Percentiles rank a stretch among this genome's conserved stretches.
Conservation (phyloP, 2,888 invertebrate species). For the Drosophila conformis region DNA sequence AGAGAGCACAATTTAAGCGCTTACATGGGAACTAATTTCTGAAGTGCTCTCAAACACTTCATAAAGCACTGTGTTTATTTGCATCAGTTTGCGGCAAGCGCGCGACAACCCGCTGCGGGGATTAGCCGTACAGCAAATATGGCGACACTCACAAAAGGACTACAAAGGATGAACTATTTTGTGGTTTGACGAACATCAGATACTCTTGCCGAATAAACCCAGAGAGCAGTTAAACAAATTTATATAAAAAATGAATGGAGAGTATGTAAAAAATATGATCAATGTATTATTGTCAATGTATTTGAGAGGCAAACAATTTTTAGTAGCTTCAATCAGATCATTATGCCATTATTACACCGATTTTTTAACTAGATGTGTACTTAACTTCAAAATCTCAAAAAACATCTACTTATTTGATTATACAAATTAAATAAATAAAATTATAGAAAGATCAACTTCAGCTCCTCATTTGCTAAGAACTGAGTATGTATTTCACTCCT, state of each 20-base stretch:
- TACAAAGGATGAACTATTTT: not conserved
- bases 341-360: no score
- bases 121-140: constrained; percentile 75
- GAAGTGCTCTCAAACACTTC: constrained; percentile 83
- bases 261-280: not conserved
- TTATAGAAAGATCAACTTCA: not conserved
- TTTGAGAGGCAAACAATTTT: not conserved
- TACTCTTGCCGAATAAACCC: not conserved
- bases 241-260: not conserved
- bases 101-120: constrained; percentile 72
- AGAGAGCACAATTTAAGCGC: constrained; percentile 63
- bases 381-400: not conserved
- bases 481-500: not conserved
- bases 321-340: not conserved
- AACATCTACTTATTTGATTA: not conserved
- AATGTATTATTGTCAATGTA: not conserved
- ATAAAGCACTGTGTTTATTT: constrained; percentile 77
- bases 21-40: constrained; percentile 84
- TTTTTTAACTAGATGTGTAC: not conserved
- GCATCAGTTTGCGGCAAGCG: constrained; percentile 77
- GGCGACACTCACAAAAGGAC: constrained; percentile 76
- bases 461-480: not conserved
- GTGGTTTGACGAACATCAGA: not conserved
- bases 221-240: not conserved
- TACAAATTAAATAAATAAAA: not conserved